Base-by-base conservation (phyloP, 2,113 vertebrate species). In the Epinephelus moara region DNA sequence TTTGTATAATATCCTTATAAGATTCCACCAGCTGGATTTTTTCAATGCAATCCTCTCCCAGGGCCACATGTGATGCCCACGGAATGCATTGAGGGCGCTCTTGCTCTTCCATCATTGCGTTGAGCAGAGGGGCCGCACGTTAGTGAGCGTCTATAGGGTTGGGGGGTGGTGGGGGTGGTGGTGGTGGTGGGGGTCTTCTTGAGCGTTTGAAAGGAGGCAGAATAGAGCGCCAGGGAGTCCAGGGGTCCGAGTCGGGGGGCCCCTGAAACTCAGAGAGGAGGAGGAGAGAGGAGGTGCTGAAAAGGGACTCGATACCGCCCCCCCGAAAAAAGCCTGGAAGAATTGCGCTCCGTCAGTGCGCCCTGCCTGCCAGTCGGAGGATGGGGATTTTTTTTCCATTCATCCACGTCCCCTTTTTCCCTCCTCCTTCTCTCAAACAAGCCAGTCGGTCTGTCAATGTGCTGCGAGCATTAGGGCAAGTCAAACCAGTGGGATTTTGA, bases 391-490 rank as follows among this genome's bases (percentile, higher is more conserved):
- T 88, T 93, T 78, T 42, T 33, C 19, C 85, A 86, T 77, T 82
- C 79, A 85, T 75, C 81, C 61, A 88, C 82, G 84, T 86, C 88
- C 90, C 88, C 64, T 71, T 72, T 70, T 70, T 68, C 61, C 88
- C 75, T 82, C 88, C 91, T 75, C 92, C 83, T 82, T 11, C 86
- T 86, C 91, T 89, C 88, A 88, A 88, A 94, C 93, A 81, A 91
- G 80, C 89, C 88, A 90, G 93, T 92, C 90, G 89, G 85, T 95
- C 92, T 94, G 94, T 94, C 94, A 94, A 78, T 93, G 94, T 47
- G 93, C 91, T 82, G 91, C 81, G 85, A 92, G 92, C 94, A 81
- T 89, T 91, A 88, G 92, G 91, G 85, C 93, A 81, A 94, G 93
- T 95, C 94, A 89, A 88, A 93, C 53, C 93, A 82, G 91, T 78